Percentiles rank a stretch among this genome's conserved stretches.
phyloP scores from a whole-genome alignment of 2,113 vertebrate species.

The Oreochromis spilurus region DNA sequence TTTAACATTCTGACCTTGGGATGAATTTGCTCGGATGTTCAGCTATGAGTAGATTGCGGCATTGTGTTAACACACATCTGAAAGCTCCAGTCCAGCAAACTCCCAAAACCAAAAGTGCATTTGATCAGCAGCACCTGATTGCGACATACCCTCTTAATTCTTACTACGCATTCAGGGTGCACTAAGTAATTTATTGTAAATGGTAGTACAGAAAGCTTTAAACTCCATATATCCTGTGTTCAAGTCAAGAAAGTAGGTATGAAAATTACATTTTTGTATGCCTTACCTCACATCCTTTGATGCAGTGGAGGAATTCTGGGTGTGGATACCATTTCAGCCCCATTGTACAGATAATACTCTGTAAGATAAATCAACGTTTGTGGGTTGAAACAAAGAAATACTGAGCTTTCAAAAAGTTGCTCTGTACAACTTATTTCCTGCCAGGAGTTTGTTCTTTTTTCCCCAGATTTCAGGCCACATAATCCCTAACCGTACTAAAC shows the following conservation, averaged over 20 bases:
- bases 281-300: constrained; percentile 95
- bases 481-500: background rate
- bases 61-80: background rate
- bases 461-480: background rate
- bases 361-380: constrained; percentile 43
- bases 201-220: background rate
- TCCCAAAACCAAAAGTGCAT: background rate
- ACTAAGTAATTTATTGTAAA: background rate
- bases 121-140: background rate
- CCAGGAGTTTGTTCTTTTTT: background rate
- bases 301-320: constrained; percentile 88
- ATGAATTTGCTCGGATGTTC: background rate
- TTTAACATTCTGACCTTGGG: background rate
- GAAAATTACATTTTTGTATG: background rate
- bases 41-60: background rate
- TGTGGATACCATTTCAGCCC: constrained; percentile 93
- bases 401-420: background rate
- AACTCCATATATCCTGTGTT: background rate
- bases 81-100: background rate
- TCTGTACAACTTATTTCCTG: background rate
- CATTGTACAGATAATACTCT: constrained; percentile 92
- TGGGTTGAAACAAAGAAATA: background rate
- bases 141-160: background rate
- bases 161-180: background rate
- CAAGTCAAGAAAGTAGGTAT: background rate